A percentile compares a stretch with the other conserved stretches of the same genome.
Conservation (phyloP, 2,797 vertebrate species). For the Antennarius maculatus region DNA sequence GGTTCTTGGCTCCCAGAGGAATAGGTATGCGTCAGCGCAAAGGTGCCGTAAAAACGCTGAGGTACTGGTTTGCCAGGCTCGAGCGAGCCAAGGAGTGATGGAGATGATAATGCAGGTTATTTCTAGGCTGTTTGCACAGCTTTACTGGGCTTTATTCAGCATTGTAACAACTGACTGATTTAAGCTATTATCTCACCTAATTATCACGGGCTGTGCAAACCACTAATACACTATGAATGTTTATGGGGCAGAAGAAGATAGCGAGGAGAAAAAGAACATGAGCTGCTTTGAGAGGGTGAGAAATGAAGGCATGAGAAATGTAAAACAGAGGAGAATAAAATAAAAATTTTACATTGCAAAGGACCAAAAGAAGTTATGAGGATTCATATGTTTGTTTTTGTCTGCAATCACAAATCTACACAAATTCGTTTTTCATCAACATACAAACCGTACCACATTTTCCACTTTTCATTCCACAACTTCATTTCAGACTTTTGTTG, state of each 20-base stretch:
- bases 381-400: too few species aligned
- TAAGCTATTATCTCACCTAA: slow-evolving; percentile 69
- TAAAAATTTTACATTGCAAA: neutral
- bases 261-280: slow-evolving; percentile 9
- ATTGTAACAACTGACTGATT: slow-evolving; percentile 65
- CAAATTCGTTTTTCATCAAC: neutral
- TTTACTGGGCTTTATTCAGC: slow-evolving; percentile 65
- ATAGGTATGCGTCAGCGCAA: slow-evolving; percentile 68
- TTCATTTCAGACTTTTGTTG: neutral
- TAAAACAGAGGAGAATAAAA: slow-evolving; percentile 14
- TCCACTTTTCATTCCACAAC: neutral
- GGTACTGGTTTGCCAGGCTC: slow-evolving; percentile 58
- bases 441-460: neutral
- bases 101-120: slow-evolving; percentile 70
- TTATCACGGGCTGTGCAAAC: slow-evolving; percentile 72
- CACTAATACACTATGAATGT: slow-evolving; percentile 58
- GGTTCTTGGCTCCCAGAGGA: slow-evolving; percentile 67
- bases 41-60: slow-evolving; percentile 76
- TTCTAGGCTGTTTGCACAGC: slow-evolving; percentile 77
- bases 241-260: slow-evolving; percentile 55
- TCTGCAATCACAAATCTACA: too few species aligned
- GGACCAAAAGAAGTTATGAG: too few species aligned
- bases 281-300: slow-evolving; percentile 21
- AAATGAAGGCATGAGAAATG: slow-evolving; percentile 14
- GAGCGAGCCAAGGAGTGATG: slow-evolving; percentile 69